A percentile compares a stretch with the other conserved stretches of the same genome.
Evolutionary conservation across 2,797 vertebrate species (phyloP).

Genomic region (Microctenopoma steveboyesi): DNA sequence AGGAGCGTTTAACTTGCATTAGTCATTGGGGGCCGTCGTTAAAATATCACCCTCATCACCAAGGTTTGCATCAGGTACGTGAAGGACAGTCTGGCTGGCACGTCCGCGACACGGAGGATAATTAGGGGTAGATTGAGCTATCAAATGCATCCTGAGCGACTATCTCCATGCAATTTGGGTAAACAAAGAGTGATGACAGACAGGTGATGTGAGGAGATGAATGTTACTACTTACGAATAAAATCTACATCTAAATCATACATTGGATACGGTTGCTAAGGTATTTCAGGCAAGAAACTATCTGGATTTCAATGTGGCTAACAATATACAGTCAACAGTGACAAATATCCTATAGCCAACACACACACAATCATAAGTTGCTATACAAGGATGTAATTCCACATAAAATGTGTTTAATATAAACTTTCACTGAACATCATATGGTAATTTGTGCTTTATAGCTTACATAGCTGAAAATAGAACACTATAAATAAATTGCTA

Average conservation of each 20-base stretch:
- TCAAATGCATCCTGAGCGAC: constrained; percentile 32
- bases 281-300: neutral
- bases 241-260: constrained; percentile 3
- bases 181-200: constrained; percentile 17
- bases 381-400: constrained; percentile 5
- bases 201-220: neutral
- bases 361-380: neutral
- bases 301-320: constrained; percentile 5
- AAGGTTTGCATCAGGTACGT: constrained; percentile 44
- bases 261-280: neutral
- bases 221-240: constrained; percentile 1
- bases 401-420: neutral
- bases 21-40: constrained; percentile 61
- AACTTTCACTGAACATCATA: constrained; percentile 2
- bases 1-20: constrained; percentile 74
- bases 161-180: constrained; percentile 20
- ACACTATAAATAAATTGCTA: constrained; percentile 6
- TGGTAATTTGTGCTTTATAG: neutral
- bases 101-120: constrained; percentile 49
- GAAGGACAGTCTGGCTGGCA: constrained; percentile 26
- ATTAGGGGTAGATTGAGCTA: constrained; percentile 31
- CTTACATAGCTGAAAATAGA: constrained; percentile 10
- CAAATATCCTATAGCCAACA: neutral
- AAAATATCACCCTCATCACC: constrained; percentile 67
- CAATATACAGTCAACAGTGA: neutral